phyloP scores from a whole-genome alignment of 2,797 vertebrate species.

The Pelochelys cantorii region DNA sequence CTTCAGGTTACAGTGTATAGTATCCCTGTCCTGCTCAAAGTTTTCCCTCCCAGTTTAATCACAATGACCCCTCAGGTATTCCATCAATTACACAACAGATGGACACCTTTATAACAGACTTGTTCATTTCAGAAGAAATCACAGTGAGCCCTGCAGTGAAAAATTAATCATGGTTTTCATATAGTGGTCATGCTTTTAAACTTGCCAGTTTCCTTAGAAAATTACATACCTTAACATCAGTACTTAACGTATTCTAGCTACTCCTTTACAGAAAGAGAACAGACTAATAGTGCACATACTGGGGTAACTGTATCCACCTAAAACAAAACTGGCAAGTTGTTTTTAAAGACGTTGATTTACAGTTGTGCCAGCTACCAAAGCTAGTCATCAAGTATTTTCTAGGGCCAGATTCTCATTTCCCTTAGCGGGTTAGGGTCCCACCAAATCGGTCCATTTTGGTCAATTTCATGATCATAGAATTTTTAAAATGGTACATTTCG shows the following conservation, averaged over 20 bases:
- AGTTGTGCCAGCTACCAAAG: neutral
- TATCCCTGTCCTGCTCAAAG: neutral
- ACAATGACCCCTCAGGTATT: neutral
- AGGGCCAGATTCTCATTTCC: neutral
- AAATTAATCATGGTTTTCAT: neutral
- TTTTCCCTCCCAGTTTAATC: neutral
- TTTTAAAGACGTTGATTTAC: neutral
- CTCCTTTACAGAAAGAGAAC: neutral
- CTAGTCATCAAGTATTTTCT: neutral
- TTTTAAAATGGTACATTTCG: no score
- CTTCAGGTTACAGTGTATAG: neutral
- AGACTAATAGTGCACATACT: neutral
- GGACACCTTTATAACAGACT: fast-evolving
- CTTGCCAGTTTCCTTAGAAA: neutral
- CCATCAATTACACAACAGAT: neutral
- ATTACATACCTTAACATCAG: neutral
- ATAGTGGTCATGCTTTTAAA: neutral
- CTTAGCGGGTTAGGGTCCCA: no score
- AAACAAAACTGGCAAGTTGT: neutral
- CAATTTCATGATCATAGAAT: no score
- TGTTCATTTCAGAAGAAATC: neutral
- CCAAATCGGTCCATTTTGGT: no score
- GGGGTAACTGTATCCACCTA: neutral
- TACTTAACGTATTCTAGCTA: neutral
- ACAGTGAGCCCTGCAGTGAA: neutral